Percentiles rank a stretch among this genome's conserved stretches.
Evolutionary conservation across 2,888 invertebrate species (phyloP).

Genomic region (Molorchus minor): DNA sequence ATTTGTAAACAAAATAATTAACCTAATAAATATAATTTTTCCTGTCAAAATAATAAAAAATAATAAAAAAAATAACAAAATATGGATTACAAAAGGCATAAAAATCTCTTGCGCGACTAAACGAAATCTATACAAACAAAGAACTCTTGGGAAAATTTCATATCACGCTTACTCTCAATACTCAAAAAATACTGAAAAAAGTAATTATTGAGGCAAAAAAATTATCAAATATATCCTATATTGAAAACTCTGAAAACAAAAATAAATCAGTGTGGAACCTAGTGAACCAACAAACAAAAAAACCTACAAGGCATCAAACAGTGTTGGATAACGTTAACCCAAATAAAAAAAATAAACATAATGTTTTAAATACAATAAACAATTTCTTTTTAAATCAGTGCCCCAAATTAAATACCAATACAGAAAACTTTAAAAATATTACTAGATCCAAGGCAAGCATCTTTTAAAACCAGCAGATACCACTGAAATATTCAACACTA

Average conservation of each 20-base stretch:
- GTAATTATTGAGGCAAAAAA: not conserved
- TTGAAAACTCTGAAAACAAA: not conserved
- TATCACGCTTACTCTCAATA: not conserved
- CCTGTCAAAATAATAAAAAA: not conserved
- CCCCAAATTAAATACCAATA: slow-evolving; percentile 4
- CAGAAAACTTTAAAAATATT: not conserved
- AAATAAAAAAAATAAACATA: not conserved
- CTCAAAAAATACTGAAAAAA: not conserved
- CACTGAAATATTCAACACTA: slow-evolving; percentile 14
- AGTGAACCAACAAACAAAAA: not conserved
- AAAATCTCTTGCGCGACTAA: not conserved
- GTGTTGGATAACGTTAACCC: not conserved
- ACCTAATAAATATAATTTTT: not conserved
- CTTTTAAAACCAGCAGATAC: slow-evolving; percentile 3
- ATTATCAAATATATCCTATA: not conserved
- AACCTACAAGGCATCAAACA: no score
- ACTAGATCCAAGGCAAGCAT: not conserved
- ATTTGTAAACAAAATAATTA: not conserved
- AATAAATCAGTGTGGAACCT: not conserved
- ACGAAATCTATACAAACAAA: not conserved
- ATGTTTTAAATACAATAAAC: slow-evolving; percentile 10
- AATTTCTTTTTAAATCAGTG: slow-evolving; percentile 15
- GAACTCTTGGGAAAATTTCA: not conserved
- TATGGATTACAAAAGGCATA: not conserved
- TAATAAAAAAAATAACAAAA: not conserved